Evolutionary conservation across 2,888 invertebrate species (phyloP).

Genomic region (Hipparchia semele): DNA sequence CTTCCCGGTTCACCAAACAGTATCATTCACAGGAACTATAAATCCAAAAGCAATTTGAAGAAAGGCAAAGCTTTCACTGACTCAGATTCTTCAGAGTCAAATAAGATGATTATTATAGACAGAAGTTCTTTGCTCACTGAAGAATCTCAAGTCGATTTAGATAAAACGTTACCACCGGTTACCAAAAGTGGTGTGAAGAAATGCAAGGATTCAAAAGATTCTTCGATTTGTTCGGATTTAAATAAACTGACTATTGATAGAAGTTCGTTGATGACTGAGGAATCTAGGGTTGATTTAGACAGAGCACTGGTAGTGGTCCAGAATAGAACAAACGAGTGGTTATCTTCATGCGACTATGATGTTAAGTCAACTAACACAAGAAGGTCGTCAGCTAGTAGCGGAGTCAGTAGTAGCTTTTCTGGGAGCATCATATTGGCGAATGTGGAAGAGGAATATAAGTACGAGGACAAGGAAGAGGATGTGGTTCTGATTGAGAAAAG

Average conservation of each 20-base stretch:
- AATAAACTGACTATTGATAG: constrained; percentile 26
- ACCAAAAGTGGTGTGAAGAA: neutral
- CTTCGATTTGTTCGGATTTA: constrained; percentile 23
- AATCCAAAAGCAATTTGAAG: constrained; percentile 63
- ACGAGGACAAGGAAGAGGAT: constrained; percentile 88
- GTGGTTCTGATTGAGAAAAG: constrained; percentile 87
- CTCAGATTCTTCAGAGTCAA: constrained; percentile 21
- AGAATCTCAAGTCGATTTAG: constrained; percentile 46
- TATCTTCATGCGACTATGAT: constrained; percentile 53
- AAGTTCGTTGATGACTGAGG: constrained; percentile 50
- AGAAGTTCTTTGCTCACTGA: constrained; percentile 4
- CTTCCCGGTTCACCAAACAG: constrained; percentile 70
- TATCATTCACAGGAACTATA: constrained; percentile 70
- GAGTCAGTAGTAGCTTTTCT: constrained; percentile 71
- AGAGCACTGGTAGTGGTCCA: constrained; percentile 66
- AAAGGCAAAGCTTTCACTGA: constrained; percentile 41
- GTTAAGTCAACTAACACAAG: constrained; percentile 61
- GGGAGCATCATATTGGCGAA: constrained; percentile 79
- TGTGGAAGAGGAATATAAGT: constrained; percentile 89
- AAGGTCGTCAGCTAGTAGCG: constrained; percentile 74
- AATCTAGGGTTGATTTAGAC: constrained; percentile 57
- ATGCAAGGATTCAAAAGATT: constrained; percentile 1
- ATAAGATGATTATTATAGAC: constrained; percentile 9
- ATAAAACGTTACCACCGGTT: constrained; percentile 63
- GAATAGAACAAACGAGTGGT: constrained; percentile 71